Evolutionary conservation across 2,888 invertebrate species (phyloP), one percentile per base, ranked within the genome.

Genomic region (Phytoseiulus persimilis): DNA sequence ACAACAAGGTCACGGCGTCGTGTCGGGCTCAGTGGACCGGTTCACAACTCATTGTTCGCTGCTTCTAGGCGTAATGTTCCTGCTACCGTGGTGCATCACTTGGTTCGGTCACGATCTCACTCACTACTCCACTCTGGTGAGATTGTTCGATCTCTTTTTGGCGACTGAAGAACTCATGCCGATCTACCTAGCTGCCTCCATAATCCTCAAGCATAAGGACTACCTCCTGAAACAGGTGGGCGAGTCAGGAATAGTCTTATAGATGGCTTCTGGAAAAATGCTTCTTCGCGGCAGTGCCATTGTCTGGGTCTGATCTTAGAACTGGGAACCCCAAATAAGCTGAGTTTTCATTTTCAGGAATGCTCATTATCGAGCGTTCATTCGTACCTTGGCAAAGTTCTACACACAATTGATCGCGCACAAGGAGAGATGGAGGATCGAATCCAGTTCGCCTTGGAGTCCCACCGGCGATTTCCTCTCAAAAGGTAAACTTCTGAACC

Each of bases 71-170:
- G 96, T 96, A 0, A 95, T 97, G 94, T 99, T 99, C 94, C 97
- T 97, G 83, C 93, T 99, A 90, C 97, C 98, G 0, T 99, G 99
- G 97, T 96, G 96, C 93, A 95, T 99, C 91, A 99, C 99, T 0
- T 99, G 99, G 99, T 99, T 97, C 93, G 98, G 98, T 28, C 99
- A 99, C 94, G 97, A 97, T 91, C 94, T 98, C 90, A 96, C 96
- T 92, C 96, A 96, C 91, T 97, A 98, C 93, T 93, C 95, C 91
- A 95, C 96, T 92, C 96, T 98, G 90, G 96, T 98, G 39, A 93
- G 93, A 46, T 92, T 94, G 83, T 94, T 93, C 91, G 94, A 94
- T 91, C 93, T 94, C 91, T 94, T 94, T 91, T 92, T 94, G 5
- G 93, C 93, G 11, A 93, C 93, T 83, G 93, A 94, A 91, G 93